Percentiles rank a stretch among this genome's conserved stretches.
Conservation (phyloP, 2,888 invertebrate genomes). For the Bembecia ichneumoniformis region DNA sequence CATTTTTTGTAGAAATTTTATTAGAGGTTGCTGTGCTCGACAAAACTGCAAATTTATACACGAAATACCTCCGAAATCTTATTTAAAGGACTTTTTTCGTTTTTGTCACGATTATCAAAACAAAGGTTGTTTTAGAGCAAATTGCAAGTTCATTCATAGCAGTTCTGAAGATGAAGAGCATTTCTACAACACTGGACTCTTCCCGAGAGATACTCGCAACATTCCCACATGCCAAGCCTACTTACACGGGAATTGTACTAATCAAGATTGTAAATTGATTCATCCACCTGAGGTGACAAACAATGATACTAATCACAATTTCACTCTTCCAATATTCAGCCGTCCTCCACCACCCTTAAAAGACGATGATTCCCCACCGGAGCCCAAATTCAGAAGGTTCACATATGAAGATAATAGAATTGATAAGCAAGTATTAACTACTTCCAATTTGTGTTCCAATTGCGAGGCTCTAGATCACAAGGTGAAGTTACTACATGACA, state of each 20-base stretch:
- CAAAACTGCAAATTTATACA: conserved; percentile 70
- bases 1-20: conserved; percentile 60
- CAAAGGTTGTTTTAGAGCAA: conserved; percentile 75
- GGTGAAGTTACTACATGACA: conserved; percentile 59
- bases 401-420: conserved; percentile 43
- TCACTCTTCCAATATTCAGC: conserved; percentile 30
- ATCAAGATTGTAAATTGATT: conserved; percentile 51
- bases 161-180: conserved; percentile 78
- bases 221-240: conserved; percentile 75
- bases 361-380: conserved; percentile 57
- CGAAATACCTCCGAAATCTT: conserved; percentile 44
- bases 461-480: conserved; percentile 57
- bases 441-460: conserved; percentile 39
- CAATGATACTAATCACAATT: conserved; percentile 26
- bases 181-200: conserved; percentile 75
- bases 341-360: conserved; percentile 36
- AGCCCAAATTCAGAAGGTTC: conserved; percentile 52
- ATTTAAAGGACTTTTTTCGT: conserved; percentile 52
- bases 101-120: conserved; percentile 79
- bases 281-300: conserved; percentile 38
- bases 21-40: conserved; percentile 61
- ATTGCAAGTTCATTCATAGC: conserved; percentile 81
- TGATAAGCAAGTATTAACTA: conserved; percentile 40
- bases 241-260: conserved; percentile 69
- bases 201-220: conserved; percentile 60